Evolutionary conservation across 2,797 vertebrate genomes (phyloP).

Genomic region (Synanceia verrucosa): DNA sequence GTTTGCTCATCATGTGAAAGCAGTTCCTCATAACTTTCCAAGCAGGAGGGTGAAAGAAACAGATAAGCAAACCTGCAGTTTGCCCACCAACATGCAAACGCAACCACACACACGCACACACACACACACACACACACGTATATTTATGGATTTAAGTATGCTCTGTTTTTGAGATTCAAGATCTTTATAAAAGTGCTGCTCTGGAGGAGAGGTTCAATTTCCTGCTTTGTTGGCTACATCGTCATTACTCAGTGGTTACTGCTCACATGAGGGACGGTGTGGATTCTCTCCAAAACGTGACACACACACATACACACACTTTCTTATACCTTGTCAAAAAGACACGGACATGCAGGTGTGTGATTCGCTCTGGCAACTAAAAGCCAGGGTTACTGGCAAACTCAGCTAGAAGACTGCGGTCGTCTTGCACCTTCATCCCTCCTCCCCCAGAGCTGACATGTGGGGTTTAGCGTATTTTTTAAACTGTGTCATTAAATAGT

Average conservation of each 20-base stretch:
- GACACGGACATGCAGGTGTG: constrained; percentile 43
- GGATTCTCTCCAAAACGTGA: constrained; percentile 49
- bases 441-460: not conserved
- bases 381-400: constrained; percentile 52
- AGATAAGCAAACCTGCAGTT: constrained; percentile 25
- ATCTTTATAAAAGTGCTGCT: constrained; percentile 53
- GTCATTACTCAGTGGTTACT: constrained; percentile 68
- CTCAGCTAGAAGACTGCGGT: constrained; percentile 44
- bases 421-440: constrained; percentile 27
- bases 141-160: constrained; percentile 47
- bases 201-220: constrained; percentile 51
- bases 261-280: constrained; percentile 50
- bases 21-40: not conserved
- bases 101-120: constrained; percentile 33
- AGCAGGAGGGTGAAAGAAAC: not conserved
- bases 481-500: constrained; percentile 43
- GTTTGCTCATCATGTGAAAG: not conserved
- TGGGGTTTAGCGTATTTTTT: constrained; percentile 43
- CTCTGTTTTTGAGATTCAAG: constrained; percentile 43
- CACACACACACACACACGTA: constrained; percentile 15
- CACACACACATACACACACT: not conserved
- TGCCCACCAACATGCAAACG: constrained; percentile 11
- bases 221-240: constrained; percentile 52
- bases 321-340: constrained; percentile 63
- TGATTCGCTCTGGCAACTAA: constrained; percentile 62